Conservation (phyloP, 1,140 invertebrate species). For the Drosophila saltans region DNA sequence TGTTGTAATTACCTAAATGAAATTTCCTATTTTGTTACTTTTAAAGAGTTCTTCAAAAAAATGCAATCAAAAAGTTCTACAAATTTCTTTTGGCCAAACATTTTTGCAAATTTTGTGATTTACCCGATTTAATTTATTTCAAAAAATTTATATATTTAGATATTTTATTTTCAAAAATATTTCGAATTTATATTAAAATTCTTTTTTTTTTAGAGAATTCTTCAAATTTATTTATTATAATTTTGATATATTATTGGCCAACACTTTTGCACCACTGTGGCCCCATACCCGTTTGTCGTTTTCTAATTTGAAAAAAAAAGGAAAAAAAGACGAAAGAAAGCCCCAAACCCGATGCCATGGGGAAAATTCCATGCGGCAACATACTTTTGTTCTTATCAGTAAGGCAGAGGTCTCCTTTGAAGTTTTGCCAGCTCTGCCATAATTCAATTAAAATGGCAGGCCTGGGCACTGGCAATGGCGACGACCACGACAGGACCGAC, state of each 20-base stretch:
- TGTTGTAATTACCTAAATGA: too few relatives aligned
- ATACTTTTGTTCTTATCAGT: constrained; percentile 77
- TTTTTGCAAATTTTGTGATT: too few relatives aligned
- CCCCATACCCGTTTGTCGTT: neutral
- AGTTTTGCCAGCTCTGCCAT: constrained; percentile 55
- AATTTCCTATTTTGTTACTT: too few relatives aligned
- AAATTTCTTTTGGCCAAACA: too few relatives aligned
- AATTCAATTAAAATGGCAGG: constrained; percentile 78
- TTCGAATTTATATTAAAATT: too few relatives aligned
- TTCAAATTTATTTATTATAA: too few relatives aligned
- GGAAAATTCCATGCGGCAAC: constrained; percentile 70
- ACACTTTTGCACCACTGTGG: constrained; percentile 25
- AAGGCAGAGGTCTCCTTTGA: constrained; percentile 62
- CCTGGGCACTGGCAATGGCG: constrained; percentile 38
- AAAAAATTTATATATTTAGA: too few relatives aligned
- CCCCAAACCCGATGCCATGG: neutral
- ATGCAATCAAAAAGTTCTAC: too few relatives aligned
- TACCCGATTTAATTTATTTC: too few relatives aligned
- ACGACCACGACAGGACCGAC: constrained; percentile 1
- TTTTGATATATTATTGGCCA: neutral
- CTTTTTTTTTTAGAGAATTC: too few relatives aligned
- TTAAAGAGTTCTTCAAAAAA: too few relatives aligned
- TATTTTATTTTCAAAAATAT: too few relatives aligned
- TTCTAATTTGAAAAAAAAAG: constrained; percentile 44
- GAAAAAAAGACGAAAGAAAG: constrained; percentile 10